Percentiles rank a stretch among this genome's conserved stretches.
Evolutionary conservation across 1,140 invertebrate species (phyloP).

Genomic region (Acromyrmex echinatior): DNA sequence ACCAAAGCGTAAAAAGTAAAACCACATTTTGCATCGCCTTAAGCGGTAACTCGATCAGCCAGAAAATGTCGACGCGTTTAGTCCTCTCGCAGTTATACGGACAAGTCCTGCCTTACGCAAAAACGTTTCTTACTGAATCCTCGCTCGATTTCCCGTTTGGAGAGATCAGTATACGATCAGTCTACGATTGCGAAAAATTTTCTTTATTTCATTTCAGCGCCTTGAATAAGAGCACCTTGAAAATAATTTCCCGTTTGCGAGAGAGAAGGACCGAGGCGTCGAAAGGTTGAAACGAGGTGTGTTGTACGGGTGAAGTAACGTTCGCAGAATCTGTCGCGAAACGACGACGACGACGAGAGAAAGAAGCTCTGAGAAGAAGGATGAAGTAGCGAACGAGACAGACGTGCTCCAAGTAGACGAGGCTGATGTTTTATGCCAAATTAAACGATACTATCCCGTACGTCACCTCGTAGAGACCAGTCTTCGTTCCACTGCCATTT

Average conservation of each 20-base stretch:
- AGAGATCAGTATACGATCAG: not conserved
- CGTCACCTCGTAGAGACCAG: slow-evolving; percentile 70
- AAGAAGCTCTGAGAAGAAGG: not conserved
- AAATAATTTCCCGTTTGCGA: slow-evolving; percentile 12
- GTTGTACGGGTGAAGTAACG: slow-evolving; percentile 1
- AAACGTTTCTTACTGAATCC: slow-evolving; percentile 57
- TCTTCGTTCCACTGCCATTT: slow-evolving; percentile 80
- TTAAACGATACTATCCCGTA: slow-evolving; percentile 74
- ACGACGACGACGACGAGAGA: not conserved
- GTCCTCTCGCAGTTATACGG: slow-evolving; percentile 7
- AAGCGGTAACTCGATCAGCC: slow-evolving; percentile 44
- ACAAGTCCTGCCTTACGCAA: slow-evolving; percentile 1
- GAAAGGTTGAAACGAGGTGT: not conserved
- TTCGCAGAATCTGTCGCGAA: slow-evolving; percentile 38
- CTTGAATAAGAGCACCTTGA: not conserved
- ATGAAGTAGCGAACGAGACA: slow-evolving; percentile 29
- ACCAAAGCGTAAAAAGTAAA: slow-evolving; percentile 21
- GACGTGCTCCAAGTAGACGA: slow-evolving; percentile 21
- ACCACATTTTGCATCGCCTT: slow-evolving; percentile 50
- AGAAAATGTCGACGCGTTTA: slow-evolving; percentile 24
- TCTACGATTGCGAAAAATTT: slow-evolving; percentile 9
- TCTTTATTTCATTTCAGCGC: not conserved
- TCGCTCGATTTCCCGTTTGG: slow-evolving; percentile 12
- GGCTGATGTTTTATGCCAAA: slow-evolving; percentile 76
- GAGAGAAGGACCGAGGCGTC: not conserved